These are phyloP conservation scores for Mnemiopsis leidyi DNA, from an alignment of 37 sponge, comb jelly and placozoan genomes.

Conservation along the genomic window DNA sequence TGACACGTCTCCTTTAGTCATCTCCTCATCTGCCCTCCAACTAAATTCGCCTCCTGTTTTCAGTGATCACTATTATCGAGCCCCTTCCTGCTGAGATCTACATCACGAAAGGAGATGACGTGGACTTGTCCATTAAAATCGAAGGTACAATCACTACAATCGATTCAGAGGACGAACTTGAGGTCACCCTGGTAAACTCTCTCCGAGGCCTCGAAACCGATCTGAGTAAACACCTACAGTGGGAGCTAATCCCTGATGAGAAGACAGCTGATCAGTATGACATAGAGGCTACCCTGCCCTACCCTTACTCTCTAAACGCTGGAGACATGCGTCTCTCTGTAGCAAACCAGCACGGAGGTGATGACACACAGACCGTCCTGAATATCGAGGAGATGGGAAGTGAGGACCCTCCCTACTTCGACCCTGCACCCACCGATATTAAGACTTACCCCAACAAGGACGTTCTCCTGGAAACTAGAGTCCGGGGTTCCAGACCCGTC, in stretches of 20 bases:
- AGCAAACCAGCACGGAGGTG: not conserved
- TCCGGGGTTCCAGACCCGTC: conserved; percentile 14
- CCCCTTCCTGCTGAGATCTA: conserved; percentile 47
- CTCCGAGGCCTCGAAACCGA: not conserved
- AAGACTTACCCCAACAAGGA: not conserved
- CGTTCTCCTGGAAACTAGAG: not conserved
- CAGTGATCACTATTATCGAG: not conserved
- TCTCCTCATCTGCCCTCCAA: too few relatives aligned
- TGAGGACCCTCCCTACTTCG: conserved; percentile 25
- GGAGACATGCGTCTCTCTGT: conserved; percentile 15
- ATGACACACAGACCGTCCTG: not conserved
- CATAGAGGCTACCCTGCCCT: not conserved
- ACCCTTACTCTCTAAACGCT: not conserved
- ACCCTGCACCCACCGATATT: not conserved
- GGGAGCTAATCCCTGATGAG: not conserved
- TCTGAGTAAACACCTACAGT: not conserved
- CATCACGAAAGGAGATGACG: not conserved
- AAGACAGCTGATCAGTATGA: not conserved
- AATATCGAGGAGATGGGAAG: not conserved
- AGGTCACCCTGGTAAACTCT: not conserved
- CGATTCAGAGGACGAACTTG: not conserved
- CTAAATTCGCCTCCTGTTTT: too few relatives aligned
- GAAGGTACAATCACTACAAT: not conserved
- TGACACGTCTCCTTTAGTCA: too few relatives aligned
- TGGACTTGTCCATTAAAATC: not conserved